Conservation (phyloP, 2,797 vertebrate genomes). For the Chaunax sp. region DNA sequence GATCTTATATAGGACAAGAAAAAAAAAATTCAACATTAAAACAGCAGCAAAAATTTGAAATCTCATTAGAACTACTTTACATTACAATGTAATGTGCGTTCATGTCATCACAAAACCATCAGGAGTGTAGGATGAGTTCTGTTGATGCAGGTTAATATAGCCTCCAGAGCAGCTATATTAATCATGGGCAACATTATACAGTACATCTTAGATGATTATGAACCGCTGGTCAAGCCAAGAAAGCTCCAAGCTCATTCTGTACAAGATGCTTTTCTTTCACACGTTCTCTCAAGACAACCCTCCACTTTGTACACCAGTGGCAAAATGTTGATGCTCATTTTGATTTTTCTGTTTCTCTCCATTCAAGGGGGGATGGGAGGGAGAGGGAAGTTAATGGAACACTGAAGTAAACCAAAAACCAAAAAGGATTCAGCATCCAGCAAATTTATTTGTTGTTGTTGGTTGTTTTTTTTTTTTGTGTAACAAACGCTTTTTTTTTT, state of each 20-base stretch:
- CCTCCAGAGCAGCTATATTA: constrained; percentile 77
- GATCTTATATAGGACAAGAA: constrained; percentile 23
- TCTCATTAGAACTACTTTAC: constrained; percentile 10
- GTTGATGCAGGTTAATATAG: constrained; percentile 79
- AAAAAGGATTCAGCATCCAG: constrained; percentile 77
- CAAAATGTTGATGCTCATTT: constrained; percentile 69
- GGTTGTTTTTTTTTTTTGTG: constrained; percentile 28
- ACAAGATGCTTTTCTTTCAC: constrained; percentile 68
- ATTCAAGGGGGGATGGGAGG: constrained; percentile 70
- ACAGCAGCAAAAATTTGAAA: constrained; percentile 50
- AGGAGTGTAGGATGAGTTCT: constrained; percentile 68
- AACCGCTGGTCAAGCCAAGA: constrained; percentile 66
- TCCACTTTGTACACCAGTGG: constrained; percentile 67
- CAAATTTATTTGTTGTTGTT: constrained; percentile 32
- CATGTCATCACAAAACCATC: constrained; percentile 68
- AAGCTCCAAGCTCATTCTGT: constrained; percentile 73
- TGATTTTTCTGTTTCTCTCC: constrained; percentile 65
- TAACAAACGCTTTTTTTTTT: constrained; percentile 55
- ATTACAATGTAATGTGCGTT: constrained; percentile 26
- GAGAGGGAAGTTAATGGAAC: constrained; percentile 72
- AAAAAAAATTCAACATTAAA: constrained; percentile 13
- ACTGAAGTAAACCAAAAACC: constrained; percentile 68
- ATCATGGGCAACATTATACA: constrained; percentile 72
- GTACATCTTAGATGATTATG: constrained; percentile 70
- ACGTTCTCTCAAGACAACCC: constrained; percentile 69